These are phyloP conservation scores for Ia io DNA, from an alignment of 2,113 vertebrate genomes.

Conservation along the genomic window DNA sequence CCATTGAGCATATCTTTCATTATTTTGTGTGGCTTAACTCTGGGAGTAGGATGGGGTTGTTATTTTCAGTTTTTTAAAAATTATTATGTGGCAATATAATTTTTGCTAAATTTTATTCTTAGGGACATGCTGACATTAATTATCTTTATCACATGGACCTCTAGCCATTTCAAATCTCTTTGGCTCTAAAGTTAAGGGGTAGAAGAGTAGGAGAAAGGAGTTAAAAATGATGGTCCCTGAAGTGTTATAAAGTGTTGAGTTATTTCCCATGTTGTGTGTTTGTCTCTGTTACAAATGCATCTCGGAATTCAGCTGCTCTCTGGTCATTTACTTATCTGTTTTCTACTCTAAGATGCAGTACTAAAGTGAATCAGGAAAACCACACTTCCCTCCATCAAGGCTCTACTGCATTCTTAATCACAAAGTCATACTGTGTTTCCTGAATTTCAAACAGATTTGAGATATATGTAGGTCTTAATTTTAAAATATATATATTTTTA, in stretches of 20 bases:
- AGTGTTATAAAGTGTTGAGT: not conserved
- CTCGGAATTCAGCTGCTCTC: not conserved
- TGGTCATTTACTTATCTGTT: not conserved
- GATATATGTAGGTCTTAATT: not conserved
- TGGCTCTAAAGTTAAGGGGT: not conserved
- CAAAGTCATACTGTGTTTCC: not conserved
- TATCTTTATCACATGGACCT: not conserved
- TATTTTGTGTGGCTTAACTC: not conserved
- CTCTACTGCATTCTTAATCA: not conserved
- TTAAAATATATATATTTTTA: no score
- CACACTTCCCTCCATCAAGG: not conserved
- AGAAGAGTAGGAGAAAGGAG: not conserved
- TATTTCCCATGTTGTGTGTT: not conserved
- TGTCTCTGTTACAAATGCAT: not conserved
- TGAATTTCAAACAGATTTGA: not conserved
- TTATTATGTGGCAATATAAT: not conserved
- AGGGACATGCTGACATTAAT: not conserved
- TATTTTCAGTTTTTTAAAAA: not conserved
- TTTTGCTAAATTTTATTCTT: constrained; percentile 43
- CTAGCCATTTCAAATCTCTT: not conserved
- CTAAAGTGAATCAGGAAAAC: not conserved
- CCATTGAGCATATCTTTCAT: not conserved
- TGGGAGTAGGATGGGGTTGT: not conserved
- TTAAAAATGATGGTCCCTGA: not conserved
- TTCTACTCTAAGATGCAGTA: not conserved